A percentile compares a stretch with the other conserved stretches of the same genome.
These are phyloP conservation scores for Pseudomugil tenellus DNA, from an alignment of 2,797 vertebrate species.

Conservation along the genomic window DNA sequence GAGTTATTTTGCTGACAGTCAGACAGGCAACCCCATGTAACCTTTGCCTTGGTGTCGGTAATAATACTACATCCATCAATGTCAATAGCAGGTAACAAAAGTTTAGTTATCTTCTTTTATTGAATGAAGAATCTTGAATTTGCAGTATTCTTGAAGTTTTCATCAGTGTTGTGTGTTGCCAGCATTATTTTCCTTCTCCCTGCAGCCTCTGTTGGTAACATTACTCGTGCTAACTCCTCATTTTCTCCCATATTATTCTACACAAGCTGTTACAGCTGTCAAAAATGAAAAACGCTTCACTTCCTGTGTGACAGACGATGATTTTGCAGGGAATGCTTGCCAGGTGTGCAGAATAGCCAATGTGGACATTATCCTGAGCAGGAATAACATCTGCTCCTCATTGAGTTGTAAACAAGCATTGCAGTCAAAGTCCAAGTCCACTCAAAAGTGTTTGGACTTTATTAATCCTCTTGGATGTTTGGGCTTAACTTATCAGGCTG, in stretches of 20 bases:
- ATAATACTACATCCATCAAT: constrained; percentile 12
- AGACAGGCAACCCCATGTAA: too few species aligned
- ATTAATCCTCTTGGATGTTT: constrained; percentile 14
- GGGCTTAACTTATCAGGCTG: neutral
- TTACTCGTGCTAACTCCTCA: constrained; percentile 7
- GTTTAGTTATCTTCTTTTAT: neutral
- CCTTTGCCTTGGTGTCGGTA: too few species aligned
- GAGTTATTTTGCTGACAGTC: too few species aligned
- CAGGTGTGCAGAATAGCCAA: constrained; percentile 37
- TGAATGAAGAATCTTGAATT: neutral
- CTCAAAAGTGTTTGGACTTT: neutral
- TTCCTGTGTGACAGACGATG: constrained; percentile 46
- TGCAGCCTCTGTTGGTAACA: constrained; percentile 5
- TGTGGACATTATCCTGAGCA: constrained; percentile 8
- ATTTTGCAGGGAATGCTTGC: constrained; percentile 18
- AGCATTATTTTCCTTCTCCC: neutral
- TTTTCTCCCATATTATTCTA: constrained; percentile 25
- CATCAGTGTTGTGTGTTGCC: neutral
- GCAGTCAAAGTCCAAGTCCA: neutral
- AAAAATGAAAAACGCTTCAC: constrained; percentile 54
- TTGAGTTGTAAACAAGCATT: constrained; percentile 16
- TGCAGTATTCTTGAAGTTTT: neutral
- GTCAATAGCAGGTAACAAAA: neutral
- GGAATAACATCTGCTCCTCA: constrained; percentile 15
- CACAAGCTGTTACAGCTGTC: constrained; percentile 49